Conservation (phyloP, 2,888 invertebrate species). For the Acheta domesticus region DNA sequence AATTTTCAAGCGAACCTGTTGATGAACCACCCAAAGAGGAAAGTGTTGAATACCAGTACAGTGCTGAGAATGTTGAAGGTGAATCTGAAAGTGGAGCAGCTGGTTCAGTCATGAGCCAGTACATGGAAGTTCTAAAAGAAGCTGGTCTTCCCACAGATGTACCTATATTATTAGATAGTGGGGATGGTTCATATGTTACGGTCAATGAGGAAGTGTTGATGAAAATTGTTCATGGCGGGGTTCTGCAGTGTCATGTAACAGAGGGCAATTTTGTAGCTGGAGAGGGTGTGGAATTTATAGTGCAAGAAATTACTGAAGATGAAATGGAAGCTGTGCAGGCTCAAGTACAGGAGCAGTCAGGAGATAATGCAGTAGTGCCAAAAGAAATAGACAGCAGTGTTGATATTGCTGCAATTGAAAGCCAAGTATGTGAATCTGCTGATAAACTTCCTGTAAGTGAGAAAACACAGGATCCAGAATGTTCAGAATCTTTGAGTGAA, state of each 20-base stretch:
- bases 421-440: not conserved
- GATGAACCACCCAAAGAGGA: constrained; percentile 20
- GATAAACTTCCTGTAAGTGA: not conserved
- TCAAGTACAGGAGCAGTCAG: not conserved
- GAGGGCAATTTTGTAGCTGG: constrained; percentile 34
- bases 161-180: constrained; percentile 61
- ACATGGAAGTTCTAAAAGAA: constrained; percentile 42
- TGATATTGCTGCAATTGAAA: not conserved
- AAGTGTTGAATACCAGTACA: constrained; percentile 32
- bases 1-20: constrained; percentile 22
- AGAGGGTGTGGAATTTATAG: constrained; percentile 33
- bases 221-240: constrained; percentile 39
- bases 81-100: constrained; percentile 23
- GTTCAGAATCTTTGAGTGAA: not conserved
- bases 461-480: not conserved
- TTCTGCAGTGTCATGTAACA: constrained; percentile 34
- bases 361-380: not conserved
- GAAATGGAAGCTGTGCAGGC: constrained; percentile 5
- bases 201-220: constrained; percentile 60
- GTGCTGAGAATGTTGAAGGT: constrained; percentile 24
- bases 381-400: not conserved
- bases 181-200: constrained; percentile 61
- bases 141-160: constrained; percentile 49
- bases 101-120: constrained; percentile 34
- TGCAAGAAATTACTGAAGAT: constrained; percentile 29